A percentile compares a stretch with the other conserved stretches of the same genome.
Conservation (phyloP, 2,888 invertebrate genomes). For the Cataglyphis cursor region DNA sequence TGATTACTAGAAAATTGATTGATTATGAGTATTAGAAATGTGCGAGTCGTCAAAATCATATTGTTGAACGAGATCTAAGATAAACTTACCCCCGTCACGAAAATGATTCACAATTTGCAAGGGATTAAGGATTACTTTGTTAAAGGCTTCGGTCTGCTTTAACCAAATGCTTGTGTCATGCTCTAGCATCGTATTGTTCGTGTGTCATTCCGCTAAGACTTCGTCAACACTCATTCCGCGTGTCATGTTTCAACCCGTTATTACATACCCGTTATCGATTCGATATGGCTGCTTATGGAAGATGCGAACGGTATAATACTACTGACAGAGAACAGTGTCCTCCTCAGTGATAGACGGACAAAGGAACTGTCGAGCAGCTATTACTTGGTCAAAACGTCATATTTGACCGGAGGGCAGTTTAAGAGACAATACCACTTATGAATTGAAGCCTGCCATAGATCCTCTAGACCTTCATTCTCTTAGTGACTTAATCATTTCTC, state of each 20-base stretch:
- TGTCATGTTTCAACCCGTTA: conserved; percentile 47
- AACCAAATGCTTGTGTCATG: conserved; percentile 36
- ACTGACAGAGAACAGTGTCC: conserved; percentile 26
- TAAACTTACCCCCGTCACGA: conserved; percentile 7
- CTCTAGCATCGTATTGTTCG: conserved; percentile 20
- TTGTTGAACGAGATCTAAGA: conserved; percentile 3
- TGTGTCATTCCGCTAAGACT: conserved; percentile 6
- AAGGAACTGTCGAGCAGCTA: conserved; percentile 55
- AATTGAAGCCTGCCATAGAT: conserved; percentile 3
- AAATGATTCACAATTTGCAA: conserved; percentile 23
- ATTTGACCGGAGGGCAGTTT: conserved; percentile 37
- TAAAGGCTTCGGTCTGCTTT: conserved; percentile 21
- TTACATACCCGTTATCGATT: conserved; percentile 29
- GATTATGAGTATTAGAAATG: too few relatives aligned
- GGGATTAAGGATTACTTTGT: background rate
- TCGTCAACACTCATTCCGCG: conserved; percentile 41
- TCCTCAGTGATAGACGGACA: conserved; percentile 19
- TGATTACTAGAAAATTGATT: conserved; percentile 16
- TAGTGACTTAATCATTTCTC: conserved; percentile 2
- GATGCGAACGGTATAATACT: conserved; percentile 2
- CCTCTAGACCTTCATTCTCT: background rate
- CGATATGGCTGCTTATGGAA: conserved; percentile 37
- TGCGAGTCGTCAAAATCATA: background rate
- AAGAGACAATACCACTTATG: conserved; percentile 37
- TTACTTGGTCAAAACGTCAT: conserved; percentile 47